These are phyloP conservation scores for Panthera uncia DNA, from an alignment of 2,113 vertebrate species.

Conservation along the genomic window DNA sequence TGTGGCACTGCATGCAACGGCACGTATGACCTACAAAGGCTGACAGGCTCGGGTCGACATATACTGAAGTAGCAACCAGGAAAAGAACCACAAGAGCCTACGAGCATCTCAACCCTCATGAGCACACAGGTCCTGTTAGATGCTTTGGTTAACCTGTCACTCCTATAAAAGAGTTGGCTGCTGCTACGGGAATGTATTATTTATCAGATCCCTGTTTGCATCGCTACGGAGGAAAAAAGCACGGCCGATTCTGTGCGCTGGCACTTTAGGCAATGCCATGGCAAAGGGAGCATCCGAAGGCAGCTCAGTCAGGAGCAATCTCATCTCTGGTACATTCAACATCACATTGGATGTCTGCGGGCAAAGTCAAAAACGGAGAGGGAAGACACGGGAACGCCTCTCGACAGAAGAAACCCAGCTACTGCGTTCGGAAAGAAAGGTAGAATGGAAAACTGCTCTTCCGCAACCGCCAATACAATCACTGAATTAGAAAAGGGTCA, in stretches of 20 bases:
- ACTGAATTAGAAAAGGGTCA: neutral
- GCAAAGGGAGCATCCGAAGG: neutral
- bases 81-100: slow-evolving; percentile 1
- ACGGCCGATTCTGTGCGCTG: neutral
- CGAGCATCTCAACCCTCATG: neutral
- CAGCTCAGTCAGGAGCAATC: neutral
- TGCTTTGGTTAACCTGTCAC: neutral
- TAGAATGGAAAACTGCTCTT: neutral
- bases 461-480: neutral
- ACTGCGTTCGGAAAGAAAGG: neutral
- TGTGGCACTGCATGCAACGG: neutral
- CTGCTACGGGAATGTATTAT: slow-evolving; percentile 19
- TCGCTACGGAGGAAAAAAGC: neutral
- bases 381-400: neutral
- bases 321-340: neutral
- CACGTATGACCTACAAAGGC: neutral
- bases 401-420: slow-evolving; percentile 1
- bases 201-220: neutral
- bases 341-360: neutral
- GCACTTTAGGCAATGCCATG: neutral
- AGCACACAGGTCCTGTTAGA: neutral
- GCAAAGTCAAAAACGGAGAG: neutral
- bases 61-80: neutral
- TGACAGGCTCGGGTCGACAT: neutral
- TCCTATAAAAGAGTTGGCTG: neutral